Evolutionary conservation across 2,113 vertebrate genomes (phyloP), one percentile per base, ranked within the genome.

Genomic region (Jaculus jaculus): DNA sequence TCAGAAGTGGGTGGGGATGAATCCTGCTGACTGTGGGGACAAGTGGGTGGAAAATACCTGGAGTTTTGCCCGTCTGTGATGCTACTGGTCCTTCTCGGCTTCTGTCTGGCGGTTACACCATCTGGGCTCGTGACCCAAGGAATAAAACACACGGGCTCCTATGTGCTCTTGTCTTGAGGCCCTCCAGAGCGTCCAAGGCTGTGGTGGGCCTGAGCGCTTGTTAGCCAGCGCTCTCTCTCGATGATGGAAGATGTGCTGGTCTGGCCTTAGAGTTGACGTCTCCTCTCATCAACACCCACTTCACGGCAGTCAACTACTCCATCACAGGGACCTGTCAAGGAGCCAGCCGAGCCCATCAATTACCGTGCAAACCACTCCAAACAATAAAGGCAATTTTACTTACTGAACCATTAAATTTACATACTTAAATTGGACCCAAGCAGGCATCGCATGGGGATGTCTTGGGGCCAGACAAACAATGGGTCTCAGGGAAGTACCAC

Each of bases 391-490:
- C 97, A 96, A 95, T 98, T 98, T 98, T 98, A 98, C 98, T 97
- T 97, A 98, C 97, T 96, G 98, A 98, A 97, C 98, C 98, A 97
- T 98, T 98, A 98, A 97, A 98, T 98, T 97, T 98, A 97, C 96
- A 96, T 96, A 96, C 98, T 98, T 98, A 97, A 98, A 98, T 98
- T 97, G 98, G 97, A 97, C 96, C 97, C 97, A 97, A 96, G 92
- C 97, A 97, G 97, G 97, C 95, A 23, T 96, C 60, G 84, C 71
- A 5, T 81, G 93, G 95, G 96, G 96, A 96, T 73, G 97, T 98
- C 97, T 96, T 0, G 82, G 4, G 96, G 97, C 97, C 96, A 95
- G 96, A 97, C 98, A 97, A 97, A 97, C 97, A 95, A 87, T 97
- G 98, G 96, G 95, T 98, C 98, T 98, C 92, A 89, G 96, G 97